Base-by-base conservation (phyloP, 2,888 invertebrate species). In the Lobophora halterata region DNA sequence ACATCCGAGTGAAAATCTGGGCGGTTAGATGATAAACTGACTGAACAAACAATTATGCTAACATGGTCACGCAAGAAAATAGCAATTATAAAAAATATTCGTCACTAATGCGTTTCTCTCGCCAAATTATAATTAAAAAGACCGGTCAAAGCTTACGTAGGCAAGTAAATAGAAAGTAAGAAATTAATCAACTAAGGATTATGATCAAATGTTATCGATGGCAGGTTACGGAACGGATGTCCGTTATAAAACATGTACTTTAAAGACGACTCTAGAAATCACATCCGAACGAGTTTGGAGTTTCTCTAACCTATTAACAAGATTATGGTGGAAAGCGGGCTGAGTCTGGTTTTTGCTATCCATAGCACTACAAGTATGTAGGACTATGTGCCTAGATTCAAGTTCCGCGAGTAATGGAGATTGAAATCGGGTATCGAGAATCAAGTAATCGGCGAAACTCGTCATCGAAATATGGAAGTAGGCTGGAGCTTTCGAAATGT, bases 271-370 rank as follows among this genome's bases (percentile, higher is more conserved):
- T 50, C 69, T 74, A 79, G 79, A 79, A 78, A 79, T 72, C 71
- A 51, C 55, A 60, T 55, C 37, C 50, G 62, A 70, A 72, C 75
- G 60, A 67, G 74, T 76, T 62, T 64, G 53, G 65, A 72, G 72
- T 82, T 82, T 82, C 83, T 81, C 83, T 79, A 73, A 74, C 76
- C 79, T 73, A 77, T 82, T 79, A 82, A 85, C 71, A 70, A 78
- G 76, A 76, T 76, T 76, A 77, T 71, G 65, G 75, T 79, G 78
- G 80, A 87, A 87, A 87, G 85, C 81, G 68, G 77, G 55, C 65
- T 58, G 61, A 63, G 66, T 73, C 82, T 71, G 78, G 80, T 85
- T 86, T 82, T 83, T 86, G 73, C 80, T 67, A 76, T 65, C 75
- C 74, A 71, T 73, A 74, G 68, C 65, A 72, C 62, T 67, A 45